A percentile compares a stretch with the other conserved stretches of the same genome.
Evolutionary conservation across 2,797 vertebrate genomes (phyloP).

Genomic region (Austrolebias charrua): DNA sequence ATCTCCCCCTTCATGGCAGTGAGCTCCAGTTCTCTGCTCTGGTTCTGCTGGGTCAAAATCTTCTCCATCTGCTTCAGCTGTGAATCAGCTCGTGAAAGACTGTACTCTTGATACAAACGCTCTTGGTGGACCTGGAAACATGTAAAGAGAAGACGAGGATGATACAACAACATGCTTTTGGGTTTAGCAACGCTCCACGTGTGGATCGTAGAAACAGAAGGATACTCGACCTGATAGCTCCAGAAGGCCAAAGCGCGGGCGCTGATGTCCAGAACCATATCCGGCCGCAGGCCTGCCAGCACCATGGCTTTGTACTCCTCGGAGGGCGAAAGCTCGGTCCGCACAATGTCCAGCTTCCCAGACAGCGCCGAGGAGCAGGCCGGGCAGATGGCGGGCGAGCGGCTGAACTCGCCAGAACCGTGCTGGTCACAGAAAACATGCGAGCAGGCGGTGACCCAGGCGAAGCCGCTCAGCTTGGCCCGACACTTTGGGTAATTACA

Average conservation of each 20-base stretch:
- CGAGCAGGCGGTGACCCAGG: slow-evolving; percentile 90
- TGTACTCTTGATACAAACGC: slow-evolving; percentile 87
- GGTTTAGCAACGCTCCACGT: not conserved
- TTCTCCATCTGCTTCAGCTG: slow-evolving; percentile 90
- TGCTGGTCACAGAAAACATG: slow-evolving; percentile 91
- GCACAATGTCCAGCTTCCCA: slow-evolving; percentile 88
- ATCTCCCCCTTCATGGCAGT: slow-evolving; percentile 85
- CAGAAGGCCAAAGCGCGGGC: slow-evolving; percentile 88
- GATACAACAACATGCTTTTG: not conserved
- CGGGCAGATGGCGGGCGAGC: slow-evolving; percentile 85
- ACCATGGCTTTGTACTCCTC: slow-evolving; percentile 93
- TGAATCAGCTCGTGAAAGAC: slow-evolving; percentile 81
- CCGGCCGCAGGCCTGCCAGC: slow-evolving; percentile 85
- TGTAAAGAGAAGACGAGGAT: not conserved
- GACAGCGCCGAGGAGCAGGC: slow-evolving; percentile 87
- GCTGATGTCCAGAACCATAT: slow-evolving; percentile 87
- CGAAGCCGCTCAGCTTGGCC: slow-evolving; percentile 82
- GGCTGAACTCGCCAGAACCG: slow-evolving; percentile 86
- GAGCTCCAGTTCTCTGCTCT: slow-evolving; percentile 86
- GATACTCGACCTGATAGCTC: slow-evolving; percentile 86
- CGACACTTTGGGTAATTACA: slow-evolving; percentile 90
- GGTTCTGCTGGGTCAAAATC: slow-evolving; percentile 86
- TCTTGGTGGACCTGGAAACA: slow-evolving; percentile 86
- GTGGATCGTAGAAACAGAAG: no score
- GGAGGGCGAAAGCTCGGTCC: slow-evolving; percentile 85